phyloP scores from a whole-genome alignment of 2,113 vertebrate species.

The Toxotes jaculatrix region DNA sequence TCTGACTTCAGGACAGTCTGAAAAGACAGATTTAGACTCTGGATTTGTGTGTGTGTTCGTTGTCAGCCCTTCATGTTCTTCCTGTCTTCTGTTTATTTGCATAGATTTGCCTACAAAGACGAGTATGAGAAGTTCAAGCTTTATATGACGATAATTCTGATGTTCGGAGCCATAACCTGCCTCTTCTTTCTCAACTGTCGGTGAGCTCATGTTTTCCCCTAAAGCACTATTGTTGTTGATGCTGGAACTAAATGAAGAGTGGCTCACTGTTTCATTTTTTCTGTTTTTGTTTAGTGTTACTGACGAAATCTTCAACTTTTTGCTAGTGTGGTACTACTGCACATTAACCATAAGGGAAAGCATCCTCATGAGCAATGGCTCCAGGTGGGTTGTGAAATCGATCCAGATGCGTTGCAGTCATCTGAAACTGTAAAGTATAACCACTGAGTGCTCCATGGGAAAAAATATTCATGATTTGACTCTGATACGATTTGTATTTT shows the following conservation, averaged over 20 bases:
- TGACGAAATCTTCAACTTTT: conserved; percentile 97
- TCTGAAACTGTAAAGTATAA: background rate
- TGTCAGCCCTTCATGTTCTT: background rate
- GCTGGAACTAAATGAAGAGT: background rate
- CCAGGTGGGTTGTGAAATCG: conserved; percentile 85
- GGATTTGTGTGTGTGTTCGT: background rate
- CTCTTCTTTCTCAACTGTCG: conserved; percentile 95
- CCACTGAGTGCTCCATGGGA: no score
- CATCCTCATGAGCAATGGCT: conserved; percentile 97
- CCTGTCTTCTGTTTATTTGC: background rate
- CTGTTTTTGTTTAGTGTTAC: conserved; percentile 87
- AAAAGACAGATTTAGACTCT: background rate
- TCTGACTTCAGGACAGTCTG: background rate
- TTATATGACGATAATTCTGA: conserved; percentile 96
- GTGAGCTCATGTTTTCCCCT: conserved; percentile 74
- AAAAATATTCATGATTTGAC: background rate
- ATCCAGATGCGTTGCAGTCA: background rate
- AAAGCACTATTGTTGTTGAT: background rate
- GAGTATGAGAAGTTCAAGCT: conserved; percentile 99
- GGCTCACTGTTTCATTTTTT: background rate
- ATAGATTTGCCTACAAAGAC: conserved; percentile 97
- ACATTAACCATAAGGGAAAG: conserved; percentile 97
- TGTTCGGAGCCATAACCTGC: conserved; percentile 93
- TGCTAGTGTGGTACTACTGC: conserved; percentile 98
- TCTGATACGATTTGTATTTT: background rate